Percentiles rank a stretch among this genome's conserved stretches.
Evolutionary conservation across 2,113 vertebrate genomes (phyloP).

Genomic region (Polyodon spathula): DNA sequence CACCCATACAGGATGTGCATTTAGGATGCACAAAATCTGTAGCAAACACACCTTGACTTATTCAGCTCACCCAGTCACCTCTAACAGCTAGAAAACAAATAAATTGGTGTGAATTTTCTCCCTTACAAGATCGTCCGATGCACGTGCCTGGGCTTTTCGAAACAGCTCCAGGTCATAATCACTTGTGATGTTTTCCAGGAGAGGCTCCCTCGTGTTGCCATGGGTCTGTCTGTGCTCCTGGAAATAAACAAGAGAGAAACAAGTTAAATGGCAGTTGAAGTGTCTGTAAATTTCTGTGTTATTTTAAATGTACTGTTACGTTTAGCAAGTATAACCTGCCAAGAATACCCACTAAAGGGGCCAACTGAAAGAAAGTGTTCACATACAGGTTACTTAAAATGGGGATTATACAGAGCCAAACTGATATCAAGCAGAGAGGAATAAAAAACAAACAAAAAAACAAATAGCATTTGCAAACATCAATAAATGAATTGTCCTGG

Average conservation of each 20-base stretch:
- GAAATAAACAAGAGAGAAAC: not conserved
- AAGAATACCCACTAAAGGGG: too few species aligned
- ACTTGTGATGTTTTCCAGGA: constrained; percentile 93
- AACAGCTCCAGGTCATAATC: constrained; percentile 97
- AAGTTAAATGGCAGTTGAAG: too few species aligned
- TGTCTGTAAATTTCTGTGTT: not conserved
- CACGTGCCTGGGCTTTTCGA: constrained; percentile 89
- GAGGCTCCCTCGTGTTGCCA: constrained; percentile 80
- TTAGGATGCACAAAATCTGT: too few species aligned
- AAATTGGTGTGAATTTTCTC: constrained; percentile 49
- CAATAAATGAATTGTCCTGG: too few species aligned
- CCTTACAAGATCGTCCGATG: constrained; percentile 93
- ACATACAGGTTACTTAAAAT: too few species aligned
- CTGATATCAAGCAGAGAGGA: too few species aligned
- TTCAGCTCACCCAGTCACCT: constrained; percentile 10
- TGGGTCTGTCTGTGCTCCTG: constrained; percentile 91
- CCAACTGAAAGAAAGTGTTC: too few species aligned
- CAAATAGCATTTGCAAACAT: too few species aligned
- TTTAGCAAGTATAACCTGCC: too few species aligned
- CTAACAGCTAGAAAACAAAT: constrained; percentile 7
- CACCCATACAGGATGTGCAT: too few species aligned
- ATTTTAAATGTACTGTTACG: constrained; percentile 1
- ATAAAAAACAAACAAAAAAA: too few species aligned
- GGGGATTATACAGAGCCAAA: too few species aligned
- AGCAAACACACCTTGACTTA: constrained; percentile 23